These are phyloP conservation scores for Caenorhabditis imperialis DNA, from an alignment of 2,888 invertebrate genomes.

Conservation along the genomic window DNA sequence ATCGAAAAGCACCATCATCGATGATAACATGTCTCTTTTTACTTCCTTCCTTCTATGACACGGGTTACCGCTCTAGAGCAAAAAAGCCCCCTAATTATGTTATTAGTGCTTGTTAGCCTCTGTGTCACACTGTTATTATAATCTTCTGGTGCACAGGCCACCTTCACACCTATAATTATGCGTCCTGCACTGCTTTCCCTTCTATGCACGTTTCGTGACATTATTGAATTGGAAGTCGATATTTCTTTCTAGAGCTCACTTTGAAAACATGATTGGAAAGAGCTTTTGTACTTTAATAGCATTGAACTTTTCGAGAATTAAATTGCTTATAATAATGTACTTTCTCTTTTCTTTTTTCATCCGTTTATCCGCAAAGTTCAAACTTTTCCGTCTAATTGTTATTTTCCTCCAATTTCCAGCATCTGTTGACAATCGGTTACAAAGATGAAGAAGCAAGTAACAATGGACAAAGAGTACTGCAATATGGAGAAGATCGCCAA, in stretches of 20 bases:
- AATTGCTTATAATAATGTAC: background rate
- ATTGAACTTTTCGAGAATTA: background rate
- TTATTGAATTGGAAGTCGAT: too few relatives aligned
- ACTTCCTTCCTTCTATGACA: too few relatives aligned
- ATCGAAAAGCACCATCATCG: too few relatives aligned
- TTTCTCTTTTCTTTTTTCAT: background rate
- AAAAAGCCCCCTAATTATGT: too few relatives aligned
- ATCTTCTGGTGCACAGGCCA: too few relatives aligned
- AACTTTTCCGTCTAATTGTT: too few relatives aligned
- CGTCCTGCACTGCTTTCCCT: background rate
- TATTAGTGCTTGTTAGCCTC: too few relatives aligned
- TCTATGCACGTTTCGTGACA: background rate
- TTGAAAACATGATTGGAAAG: background rate
- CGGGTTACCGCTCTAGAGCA: too few relatives aligned
- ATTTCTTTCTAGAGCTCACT: too few relatives aligned
- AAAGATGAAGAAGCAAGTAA: slow-evolving; percentile 51
- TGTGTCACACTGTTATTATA: too few relatives aligned
- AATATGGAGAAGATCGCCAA: slow-evolving; percentile 55
- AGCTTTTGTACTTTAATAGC: background rate
- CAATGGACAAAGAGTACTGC: slow-evolving; percentile 51
- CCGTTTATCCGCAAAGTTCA: too few relatives aligned
- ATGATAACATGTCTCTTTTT: too few relatives aligned
- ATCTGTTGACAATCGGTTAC: background rate
- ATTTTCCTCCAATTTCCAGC: background rate
- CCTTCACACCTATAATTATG: slow-evolving; percentile 12